Evolutionary conservation across 2,113 vertebrate species (phyloP), one percentile per base, ranked within the genome.

Genomic region (Ptilorrhoa leucosticta): DNA sequence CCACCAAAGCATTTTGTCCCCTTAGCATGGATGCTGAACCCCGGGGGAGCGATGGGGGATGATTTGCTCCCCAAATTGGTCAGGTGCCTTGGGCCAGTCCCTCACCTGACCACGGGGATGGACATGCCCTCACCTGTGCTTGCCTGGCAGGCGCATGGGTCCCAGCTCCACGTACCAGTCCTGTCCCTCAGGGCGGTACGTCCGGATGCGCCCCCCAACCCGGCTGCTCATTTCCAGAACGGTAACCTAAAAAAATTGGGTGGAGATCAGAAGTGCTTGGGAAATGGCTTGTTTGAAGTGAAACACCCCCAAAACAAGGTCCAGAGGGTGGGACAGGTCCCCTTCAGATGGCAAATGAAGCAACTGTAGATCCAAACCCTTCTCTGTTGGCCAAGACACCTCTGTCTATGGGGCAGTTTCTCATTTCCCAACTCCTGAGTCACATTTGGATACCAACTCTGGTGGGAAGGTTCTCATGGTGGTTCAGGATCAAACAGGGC

Each of bases 161-260:
- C 95, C 95, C 78, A 96, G 42, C 78, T 96, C 95, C 73, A 61
- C 89, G 1, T 95, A 96, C 95, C 95, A 96, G 8, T n/a, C 64
- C 69, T 16, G 65, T 2, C 51, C 70, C 42, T 82, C 2, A 0
- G 83, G 16, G 0, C 93, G 82, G 45, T 61, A 44, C 0, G 95
- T 96, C 28, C 1, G 39, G 64, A 96, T 65, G 31, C 95, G 27
- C 1, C 95, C 95, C 3, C 95, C 95, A 0, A 92, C 60, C 37
- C 0, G 2, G 4, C 5, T 2, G 45, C 93, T 96, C 3, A 0
- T 45, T 23, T 96, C 95, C 86, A 96, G 50, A 10, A 96, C 0
- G 2, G 75, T 87, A 0, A 96, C 93, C 95, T 96, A 1, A 11
- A 64, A 24, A 3, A 6, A 5, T 8, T 2, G 5, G n/a, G 19